These are phyloP conservation scores for Tenebrio molitor DNA, from an alignment of 1,140 invertebrate genomes.

Conservation along the genomic window DNA sequence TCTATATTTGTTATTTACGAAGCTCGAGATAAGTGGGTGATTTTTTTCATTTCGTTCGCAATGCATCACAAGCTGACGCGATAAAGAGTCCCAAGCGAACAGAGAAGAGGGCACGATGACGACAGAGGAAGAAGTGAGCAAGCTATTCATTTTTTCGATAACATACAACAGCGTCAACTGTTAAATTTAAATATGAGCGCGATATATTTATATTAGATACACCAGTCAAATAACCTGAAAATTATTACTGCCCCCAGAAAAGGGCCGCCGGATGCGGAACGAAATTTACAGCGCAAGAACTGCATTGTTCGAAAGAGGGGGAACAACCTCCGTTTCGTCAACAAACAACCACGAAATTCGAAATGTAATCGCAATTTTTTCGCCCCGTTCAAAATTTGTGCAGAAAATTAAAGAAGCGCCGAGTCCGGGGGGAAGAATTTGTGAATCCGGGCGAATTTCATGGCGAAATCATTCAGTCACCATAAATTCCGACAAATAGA, in stretches of 20 bases:
- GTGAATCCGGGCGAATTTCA: constrained; percentile 13
- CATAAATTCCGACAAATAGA: constrained; percentile 60
- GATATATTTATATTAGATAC: constrained; percentile 43
- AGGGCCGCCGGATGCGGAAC: constrained; percentile 13
- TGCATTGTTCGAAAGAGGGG: constrained; percentile 1
- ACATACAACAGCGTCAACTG: constrained; percentile 44
- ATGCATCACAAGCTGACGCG: constrained; percentile 51
- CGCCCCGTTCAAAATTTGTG: too few species aligned
- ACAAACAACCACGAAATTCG: constrained; percentile 10
- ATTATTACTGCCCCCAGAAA: constrained; percentile 32
- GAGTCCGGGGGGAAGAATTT: too few species aligned
- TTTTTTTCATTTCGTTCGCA: constrained; percentile 54
- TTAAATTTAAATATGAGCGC: constrained; percentile 43
- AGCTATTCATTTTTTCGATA: constrained; percentile 45
- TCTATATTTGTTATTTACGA: constrained; percentile 56
- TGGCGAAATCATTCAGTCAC: constrained; percentile 35
- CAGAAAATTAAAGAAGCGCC: not conserved
- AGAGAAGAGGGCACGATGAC: constrained; percentile 42
- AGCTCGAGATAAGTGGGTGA: constrained; percentile 53
- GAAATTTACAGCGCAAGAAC: constrained; percentile 16
- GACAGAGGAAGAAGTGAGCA: constrained; percentile 44
- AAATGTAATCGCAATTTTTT: not conserved
- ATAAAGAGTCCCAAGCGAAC: constrained; percentile 49
- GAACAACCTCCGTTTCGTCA: constrained; percentile 6
- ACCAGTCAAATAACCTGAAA: constrained; percentile 39